Conservation (phyloP, 2,888 invertebrate species). For the Diachrysia chrysitis region DNA sequence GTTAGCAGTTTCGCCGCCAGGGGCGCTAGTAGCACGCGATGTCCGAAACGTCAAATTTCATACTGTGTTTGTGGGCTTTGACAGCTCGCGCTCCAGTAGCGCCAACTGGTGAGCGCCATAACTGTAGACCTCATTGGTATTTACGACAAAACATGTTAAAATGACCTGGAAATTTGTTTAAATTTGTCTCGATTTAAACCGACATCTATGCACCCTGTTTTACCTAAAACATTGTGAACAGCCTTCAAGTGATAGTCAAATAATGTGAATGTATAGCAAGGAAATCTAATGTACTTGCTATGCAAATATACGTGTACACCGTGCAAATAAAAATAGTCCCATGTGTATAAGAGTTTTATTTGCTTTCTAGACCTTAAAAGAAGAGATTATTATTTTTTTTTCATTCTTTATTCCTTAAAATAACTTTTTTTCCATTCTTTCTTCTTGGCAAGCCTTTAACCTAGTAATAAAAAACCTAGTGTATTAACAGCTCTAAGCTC, state of each 20-base stretch:
- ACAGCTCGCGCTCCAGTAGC: too few species aligned
- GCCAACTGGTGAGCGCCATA: conserved; percentile 49
- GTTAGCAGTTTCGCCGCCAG: too few species aligned
- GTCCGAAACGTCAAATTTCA: too few species aligned
- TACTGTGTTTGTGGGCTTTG: too few species aligned
- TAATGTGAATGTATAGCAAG: conserved; percentile 31
- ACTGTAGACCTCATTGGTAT: too few species aligned
- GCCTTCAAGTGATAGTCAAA: conserved; percentile 41
- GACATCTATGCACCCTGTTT: background rate
- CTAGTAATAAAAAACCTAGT: too few species aligned
- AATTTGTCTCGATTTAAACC: background rate
- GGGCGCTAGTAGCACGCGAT: too few species aligned
- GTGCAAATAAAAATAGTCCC: conserved; percentile 64
- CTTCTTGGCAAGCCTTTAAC: too few species aligned
- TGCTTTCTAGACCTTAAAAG: too few species aligned
- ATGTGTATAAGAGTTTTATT: conserved; percentile 49
- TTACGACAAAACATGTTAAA: conserved; percentile 31
- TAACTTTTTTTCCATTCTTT: too few species aligned
- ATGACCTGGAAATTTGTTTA: background rate
- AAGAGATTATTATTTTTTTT: too few species aligned
- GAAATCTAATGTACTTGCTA: conserved; percentile 34
- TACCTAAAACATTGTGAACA: conserved; percentile 49
- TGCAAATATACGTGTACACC: conserved; percentile 42
- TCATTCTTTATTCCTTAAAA: too few species aligned
- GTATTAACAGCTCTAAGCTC: background rate